Conservation (phyloP, 1,140 invertebrate genomes). For the Heliothis virescens region DNA sequence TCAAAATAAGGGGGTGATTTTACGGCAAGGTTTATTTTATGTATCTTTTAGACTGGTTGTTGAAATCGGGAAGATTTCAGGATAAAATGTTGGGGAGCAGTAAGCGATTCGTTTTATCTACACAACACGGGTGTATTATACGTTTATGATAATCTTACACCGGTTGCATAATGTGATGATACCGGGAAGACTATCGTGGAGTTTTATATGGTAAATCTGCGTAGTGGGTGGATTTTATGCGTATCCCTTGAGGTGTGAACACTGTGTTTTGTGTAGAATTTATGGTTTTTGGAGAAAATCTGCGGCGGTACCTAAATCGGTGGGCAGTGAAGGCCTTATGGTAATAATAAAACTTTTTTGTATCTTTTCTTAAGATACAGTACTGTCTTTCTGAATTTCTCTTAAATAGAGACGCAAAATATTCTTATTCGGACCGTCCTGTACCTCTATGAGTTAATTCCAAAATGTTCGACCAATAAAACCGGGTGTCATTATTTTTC, state of each 20-base stretch:
- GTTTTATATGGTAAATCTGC: slow-evolving; percentile 75
- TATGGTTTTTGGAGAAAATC: slow-evolving; percentile 14
- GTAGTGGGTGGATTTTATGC: slow-evolving; percentile 69
- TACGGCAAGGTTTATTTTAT: background rate
- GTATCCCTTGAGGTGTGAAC: slow-evolving; percentile 54
- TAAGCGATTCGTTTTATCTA: slow-evolving; percentile 41
- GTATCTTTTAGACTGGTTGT: slow-evolving; percentile 1
- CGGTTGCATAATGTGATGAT: slow-evolving; percentile 79
- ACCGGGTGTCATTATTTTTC: slow-evolving; percentile 19
- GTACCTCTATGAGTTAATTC: background rate
- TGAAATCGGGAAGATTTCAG: background rate
- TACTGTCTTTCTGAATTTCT: too few species aligned
- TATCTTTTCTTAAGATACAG: too few species aligned
- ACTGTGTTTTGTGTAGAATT: slow-evolving; percentile 51
- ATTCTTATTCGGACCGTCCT: too few species aligned
- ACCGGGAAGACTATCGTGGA: slow-evolving; percentile 68
- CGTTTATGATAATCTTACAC: slow-evolving; percentile 80
- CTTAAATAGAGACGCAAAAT: too few species aligned
- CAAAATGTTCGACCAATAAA: slow-evolving; percentile 11
- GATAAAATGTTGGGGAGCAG: slow-evolving; percentile 31
- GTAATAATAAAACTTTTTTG: slow-evolving; percentile 6
- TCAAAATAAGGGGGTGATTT: slow-evolving; percentile 13
- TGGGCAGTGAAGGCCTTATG: background rate
- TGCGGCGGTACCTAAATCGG: background rate
- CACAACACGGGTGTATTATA: slow-evolving; percentile 62